A percentile compares a stretch with the other conserved stretches of the same genome.
Conservation (phyloP, 1,140 invertebrate species). For the Ceratoteleas bidentatus region DNA sequence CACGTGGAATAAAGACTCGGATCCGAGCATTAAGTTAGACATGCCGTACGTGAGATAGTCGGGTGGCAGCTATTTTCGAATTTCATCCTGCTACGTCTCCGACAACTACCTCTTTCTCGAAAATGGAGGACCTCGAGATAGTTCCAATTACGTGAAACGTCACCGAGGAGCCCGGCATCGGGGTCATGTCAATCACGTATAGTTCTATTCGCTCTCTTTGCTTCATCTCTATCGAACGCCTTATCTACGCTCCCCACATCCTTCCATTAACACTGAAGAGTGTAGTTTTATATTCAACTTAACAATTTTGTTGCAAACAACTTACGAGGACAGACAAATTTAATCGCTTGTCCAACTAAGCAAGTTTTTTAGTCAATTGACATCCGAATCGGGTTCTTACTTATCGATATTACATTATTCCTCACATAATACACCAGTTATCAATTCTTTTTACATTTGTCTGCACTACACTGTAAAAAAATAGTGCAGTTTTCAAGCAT, state of each 20-base stretch:
- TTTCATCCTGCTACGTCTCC: constrained; percentile 61
- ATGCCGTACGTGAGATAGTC: constrained; percentile 66
- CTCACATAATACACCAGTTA: too few species aligned
- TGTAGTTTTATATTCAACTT: constrained; percentile 23
- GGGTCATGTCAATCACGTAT: constrained; percentile 73
- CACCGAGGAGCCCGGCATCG: constrained; percentile 66
- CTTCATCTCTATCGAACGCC: constrained; percentile 62
- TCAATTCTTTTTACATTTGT: too few species aligned
- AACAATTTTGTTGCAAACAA: constrained; percentile 34
- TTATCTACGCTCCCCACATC: constrained; percentile 52
- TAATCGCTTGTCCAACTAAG: too few species aligned
- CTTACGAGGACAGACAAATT: not conserved
- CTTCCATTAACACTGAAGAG: constrained; percentile 46
- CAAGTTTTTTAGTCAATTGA: too few species aligned
- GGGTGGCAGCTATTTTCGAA: constrained; percentile 64
- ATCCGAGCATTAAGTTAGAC: constrained; percentile 64
- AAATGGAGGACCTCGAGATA: constrained; percentile 67
- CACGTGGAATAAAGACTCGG: constrained; percentile 54
- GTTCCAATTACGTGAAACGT: constrained; percentile 74
- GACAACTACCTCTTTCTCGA: constrained; percentile 67
- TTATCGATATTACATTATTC: too few species aligned
- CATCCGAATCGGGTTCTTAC: too few species aligned
- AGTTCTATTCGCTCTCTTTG: constrained; percentile 65
- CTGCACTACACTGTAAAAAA: too few species aligned
- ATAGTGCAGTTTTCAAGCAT: too few species aligned